Conservation (phyloP, 2,888 invertebrate species). For the Punctoribates punctum region DNA sequence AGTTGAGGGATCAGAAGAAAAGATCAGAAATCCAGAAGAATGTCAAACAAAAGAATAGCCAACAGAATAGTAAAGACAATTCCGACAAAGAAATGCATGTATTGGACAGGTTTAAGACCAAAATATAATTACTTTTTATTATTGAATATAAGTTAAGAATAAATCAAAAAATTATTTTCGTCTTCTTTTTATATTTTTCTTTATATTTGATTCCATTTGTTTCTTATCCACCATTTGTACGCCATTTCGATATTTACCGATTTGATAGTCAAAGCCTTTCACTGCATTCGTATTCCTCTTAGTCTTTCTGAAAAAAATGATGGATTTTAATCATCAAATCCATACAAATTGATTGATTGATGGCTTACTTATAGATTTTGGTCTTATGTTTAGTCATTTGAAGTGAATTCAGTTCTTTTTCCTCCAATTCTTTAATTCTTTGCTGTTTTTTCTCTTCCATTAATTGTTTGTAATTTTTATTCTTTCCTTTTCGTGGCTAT, state of each 20-base stretch:
- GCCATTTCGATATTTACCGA: slow-evolving; percentile 42
- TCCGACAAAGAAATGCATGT: slow-evolving; percentile 20
- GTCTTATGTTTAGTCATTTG: slow-evolving; percentile 12
- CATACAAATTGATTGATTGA: neutral
- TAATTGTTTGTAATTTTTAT: slow-evolving; percentile 70
- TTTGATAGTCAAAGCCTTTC: slow-evolving; percentile 43
- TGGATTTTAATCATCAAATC: neutral
- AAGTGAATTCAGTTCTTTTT: neutral
- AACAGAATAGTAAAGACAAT: slow-evolving; percentile 13
- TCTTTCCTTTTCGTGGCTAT: slow-evolving; percentile 64
- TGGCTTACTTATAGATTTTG: slow-evolving; percentile 18
- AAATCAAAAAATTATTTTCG: slow-evolving; percentile 27
- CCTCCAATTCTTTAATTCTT: slow-evolving; percentile 57
- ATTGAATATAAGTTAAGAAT: neutral
- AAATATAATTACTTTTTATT: slow-evolving; percentile 20
- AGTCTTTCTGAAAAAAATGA: neutral
- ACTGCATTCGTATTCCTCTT: slow-evolving; percentile 37
- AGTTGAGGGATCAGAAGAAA: slow-evolving; percentile 42
- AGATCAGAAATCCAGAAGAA: slow-evolving; percentile 40
- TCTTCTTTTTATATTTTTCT: neutral
- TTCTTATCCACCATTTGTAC: slow-evolving; percentile 42
- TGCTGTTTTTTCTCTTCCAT: slow-evolving; percentile 61
- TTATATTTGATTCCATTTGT: slow-evolving; percentile 17
- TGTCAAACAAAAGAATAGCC: slow-evolving; percentile 38
- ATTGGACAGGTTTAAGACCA: slow-evolving; percentile 44